phyloP scores from a whole-genome alignment of 2,113 vertebrate genomes.

The Trogon melanurus region DNA sequence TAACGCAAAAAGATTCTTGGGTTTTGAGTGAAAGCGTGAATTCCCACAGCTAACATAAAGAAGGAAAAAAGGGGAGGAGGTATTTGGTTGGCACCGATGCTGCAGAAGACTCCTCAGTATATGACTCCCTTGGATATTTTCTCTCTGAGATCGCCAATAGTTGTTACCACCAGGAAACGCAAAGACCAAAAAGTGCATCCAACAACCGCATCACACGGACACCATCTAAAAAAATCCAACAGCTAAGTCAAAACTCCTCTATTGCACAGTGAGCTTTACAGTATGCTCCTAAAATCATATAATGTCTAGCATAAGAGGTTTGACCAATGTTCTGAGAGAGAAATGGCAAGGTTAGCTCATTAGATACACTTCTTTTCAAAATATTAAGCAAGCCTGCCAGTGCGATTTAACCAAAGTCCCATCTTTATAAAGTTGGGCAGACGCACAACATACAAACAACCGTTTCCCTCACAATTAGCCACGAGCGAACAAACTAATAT shows the following conservation, averaged over 20 bases:
- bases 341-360: neutral
- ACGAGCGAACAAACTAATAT: neutral
- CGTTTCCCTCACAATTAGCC: constrained; percentile 10
- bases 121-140: neutral
- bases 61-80: neutral
- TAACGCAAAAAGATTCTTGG: constrained; percentile 19
- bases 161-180: neutral
- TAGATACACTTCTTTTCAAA: neutral
- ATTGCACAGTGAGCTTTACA: neutral
- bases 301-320: neutral
- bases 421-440: neutral
- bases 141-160: neutral
- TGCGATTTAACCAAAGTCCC: neutral
- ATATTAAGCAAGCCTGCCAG: neutral
- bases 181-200: neutral
- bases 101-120: neutral
- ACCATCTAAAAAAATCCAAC: neutral
- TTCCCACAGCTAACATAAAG: neutral
- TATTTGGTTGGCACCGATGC: neutral
- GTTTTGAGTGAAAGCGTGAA: neutral
- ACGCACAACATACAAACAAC: neutral
- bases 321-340: neutral
- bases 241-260: neutral
- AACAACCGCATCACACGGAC: neutral
- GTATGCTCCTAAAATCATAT: neutral